Evolutionary conservation across 1,140 invertebrate genomes (phyloP).

Genomic region (Ceratina australensis): DNA sequence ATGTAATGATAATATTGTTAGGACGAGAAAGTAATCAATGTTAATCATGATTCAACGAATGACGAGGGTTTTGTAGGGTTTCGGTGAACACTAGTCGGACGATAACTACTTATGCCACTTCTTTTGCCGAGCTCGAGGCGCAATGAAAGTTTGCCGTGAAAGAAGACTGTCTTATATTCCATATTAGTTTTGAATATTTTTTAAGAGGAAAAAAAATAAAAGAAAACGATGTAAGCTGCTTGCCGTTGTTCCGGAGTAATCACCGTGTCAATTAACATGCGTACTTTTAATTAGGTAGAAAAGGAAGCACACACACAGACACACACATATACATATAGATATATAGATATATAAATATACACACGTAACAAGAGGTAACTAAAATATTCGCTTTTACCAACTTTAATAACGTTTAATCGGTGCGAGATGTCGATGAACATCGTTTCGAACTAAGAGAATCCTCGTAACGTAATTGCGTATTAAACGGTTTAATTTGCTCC

Average conservation of each 20-base stretch:
- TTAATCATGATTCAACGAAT: too few species aligned
- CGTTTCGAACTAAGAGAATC: not conserved
- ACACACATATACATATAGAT: not conserved
- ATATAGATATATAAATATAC: not conserved
- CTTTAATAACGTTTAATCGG: slow-evolving; percentile 17
- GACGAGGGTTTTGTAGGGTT: too few species aligned
- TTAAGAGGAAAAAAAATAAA: not conserved
- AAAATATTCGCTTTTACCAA: slow-evolving; percentile 23
- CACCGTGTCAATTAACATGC: slow-evolving; percentile 43
- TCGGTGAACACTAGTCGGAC: slow-evolving; percentile 18
- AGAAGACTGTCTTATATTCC: slow-evolving; percentile 20
- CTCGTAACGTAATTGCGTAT: too few species aligned
- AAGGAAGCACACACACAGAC: slow-evolving; percentile 31
- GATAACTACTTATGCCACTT: not conserved
- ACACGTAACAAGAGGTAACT: not conserved
- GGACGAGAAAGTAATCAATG: too few species aligned
- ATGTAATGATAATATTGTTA: too few species aligned
- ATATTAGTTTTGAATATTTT: slow-evolving; percentile 17
- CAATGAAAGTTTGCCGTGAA: slow-evolving; percentile 1
- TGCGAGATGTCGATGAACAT: slow-evolving; percentile 14
- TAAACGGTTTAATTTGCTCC: too few species aligned
- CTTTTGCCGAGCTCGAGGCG: not conserved
- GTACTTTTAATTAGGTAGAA: slow-evolving; percentile 46
- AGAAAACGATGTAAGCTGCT: slow-evolving; percentile 12
- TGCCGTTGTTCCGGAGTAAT: slow-evolving; percentile 53